Conservation (phyloP, 2,113 vertebrate species). For the Verasper variegatus region DNA sequence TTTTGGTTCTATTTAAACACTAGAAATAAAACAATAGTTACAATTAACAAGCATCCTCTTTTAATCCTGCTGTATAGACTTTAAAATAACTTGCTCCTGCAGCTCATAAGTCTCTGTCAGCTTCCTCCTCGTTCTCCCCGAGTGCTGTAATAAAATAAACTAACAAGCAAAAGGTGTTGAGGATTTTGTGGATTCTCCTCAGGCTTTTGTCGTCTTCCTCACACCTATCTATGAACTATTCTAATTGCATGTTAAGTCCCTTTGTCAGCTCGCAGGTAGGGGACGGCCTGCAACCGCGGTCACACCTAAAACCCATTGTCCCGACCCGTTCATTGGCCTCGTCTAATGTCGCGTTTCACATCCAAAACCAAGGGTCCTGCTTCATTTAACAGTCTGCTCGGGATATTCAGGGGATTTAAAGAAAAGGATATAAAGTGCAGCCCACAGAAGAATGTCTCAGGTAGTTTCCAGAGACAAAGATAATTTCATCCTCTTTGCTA, state of each 20-base stretch:
- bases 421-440: neutral
- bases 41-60: too few relatives aligned
- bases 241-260: slow-evolving; percentile 72
- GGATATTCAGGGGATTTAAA: slow-evolving; percentile 11
- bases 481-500: slow-evolving; percentile 48
- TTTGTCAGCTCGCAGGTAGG: slow-evolving; percentile 73
- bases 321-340: slow-evolving; percentile 62
- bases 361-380: neutral
- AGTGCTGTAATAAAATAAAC: slow-evolving; percentile 68
- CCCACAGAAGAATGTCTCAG: neutral
- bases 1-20: too few relatives aligned
- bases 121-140: too few relatives aligned
- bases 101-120: neutral
- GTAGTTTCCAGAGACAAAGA: slow-evolving; percentile 9
- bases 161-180: slow-evolving; percentile 77
- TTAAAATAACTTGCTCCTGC: neutral
- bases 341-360: slow-evolving; percentile 14
- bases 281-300: slow-evolving; percentile 74
- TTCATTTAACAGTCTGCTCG: neutral
- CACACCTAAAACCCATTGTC: slow-evolving; percentile 74
- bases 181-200: slow-evolving; percentile 67
- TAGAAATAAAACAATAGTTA: too few relatives aligned
- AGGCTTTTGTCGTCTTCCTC: slow-evolving; percentile 75
- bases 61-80: too few relatives aligned
- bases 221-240: slow-evolving; percentile 70